Conservation (phyloP, 2,797 vertebrate species). For the Protosalanx chinensis region DNA sequence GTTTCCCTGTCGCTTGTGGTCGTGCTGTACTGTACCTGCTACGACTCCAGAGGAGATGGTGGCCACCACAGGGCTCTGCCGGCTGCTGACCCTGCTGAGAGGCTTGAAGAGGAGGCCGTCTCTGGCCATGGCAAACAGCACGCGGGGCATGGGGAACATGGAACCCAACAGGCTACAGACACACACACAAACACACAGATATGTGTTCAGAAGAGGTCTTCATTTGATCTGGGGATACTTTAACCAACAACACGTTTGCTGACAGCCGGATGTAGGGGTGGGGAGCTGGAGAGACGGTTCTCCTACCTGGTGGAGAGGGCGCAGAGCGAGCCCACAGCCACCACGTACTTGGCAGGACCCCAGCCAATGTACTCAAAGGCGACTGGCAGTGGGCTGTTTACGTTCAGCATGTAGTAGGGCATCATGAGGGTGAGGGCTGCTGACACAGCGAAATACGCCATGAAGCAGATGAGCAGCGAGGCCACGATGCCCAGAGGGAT, state of each 20-base stretch:
- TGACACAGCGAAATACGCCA: conserved; percentile 84
- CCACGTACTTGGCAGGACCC: conserved; percentile 74
- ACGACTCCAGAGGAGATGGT: conserved; percentile 77
- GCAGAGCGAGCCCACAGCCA: conserved; percentile 84
- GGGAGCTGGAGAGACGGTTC: background rate
- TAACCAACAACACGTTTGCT: background rate
- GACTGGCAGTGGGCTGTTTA: conserved; percentile 77
- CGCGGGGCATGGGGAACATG: conserved; percentile 88
- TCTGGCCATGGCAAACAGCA: conserved; percentile 87
- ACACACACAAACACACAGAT: background rate
- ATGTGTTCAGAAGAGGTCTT: background rate
- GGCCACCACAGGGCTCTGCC: conserved; percentile 81
- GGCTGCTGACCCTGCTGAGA: conserved; percentile 72
- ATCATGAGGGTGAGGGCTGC: conserved; percentile 87
- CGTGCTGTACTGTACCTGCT: conserved; percentile 70
- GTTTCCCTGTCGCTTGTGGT: background rate
- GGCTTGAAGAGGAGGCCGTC: conserved; percentile 84
- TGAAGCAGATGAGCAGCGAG: conserved; percentile 84
- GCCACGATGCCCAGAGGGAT: conserved; percentile 79
- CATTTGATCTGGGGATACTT: background rate
- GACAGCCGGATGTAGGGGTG: background rate
- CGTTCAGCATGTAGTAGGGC: conserved; percentile 81
- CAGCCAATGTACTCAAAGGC: conserved; percentile 81
- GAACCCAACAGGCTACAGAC: conserved; percentile 79
- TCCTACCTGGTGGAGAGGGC: conserved; percentile 81